Percentiles rank a stretch among this genome's conserved stretches.
Evolutionary conservation across 1,140 invertebrate species (phyloP).

Genomic region (Onthophagus taurus): DNA sequence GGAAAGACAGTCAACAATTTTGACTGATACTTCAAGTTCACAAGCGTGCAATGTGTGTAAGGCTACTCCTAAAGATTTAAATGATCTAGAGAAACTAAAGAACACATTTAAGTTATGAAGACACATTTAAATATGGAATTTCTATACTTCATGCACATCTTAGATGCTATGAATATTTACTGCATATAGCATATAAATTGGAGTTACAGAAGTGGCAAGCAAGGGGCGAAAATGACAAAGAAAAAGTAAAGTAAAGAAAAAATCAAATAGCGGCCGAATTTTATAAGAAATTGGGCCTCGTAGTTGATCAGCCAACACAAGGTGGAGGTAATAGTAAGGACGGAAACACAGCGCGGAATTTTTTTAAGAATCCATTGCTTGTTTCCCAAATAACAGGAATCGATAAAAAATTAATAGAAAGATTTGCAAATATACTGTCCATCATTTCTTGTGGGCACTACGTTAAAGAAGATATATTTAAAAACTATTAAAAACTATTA

Average conservation of each 20-base stretch:
- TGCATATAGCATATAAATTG: slow-evolving; percentile 2
- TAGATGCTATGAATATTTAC: slow-evolving; percentile 2
- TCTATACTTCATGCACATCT: not conserved
- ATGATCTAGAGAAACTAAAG: no score
- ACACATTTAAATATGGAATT: no score
- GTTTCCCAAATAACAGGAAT: no score
- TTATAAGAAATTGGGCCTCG: slow-evolving; percentile 2
- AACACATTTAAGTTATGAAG: no score
- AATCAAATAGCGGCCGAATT: not conserved
- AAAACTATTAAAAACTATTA: slow-evolving; percentile 26
- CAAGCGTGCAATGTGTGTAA: no score
- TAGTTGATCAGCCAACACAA: slow-evolving; percentile 1
- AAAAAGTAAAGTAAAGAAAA: no score
- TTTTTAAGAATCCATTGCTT: no score
- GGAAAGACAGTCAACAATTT: no score
- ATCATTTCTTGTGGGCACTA: not conserved
- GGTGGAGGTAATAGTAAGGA: slow-evolving; percentile 1
- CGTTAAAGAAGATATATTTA: not conserved
- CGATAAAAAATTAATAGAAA: no score
- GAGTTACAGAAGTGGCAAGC: slow-evolving; percentile 4
- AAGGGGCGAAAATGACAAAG: slow-evolving; percentile 2
- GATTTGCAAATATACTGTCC: not conserved
- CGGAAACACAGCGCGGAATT: no score
- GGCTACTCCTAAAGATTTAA: no score
- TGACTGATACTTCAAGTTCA: no score